These are phyloP conservation scores for Pteronura brasiliensis DNA, from an alignment of 2,113 vertebrate genomes.

Conservation along the genomic window DNA sequence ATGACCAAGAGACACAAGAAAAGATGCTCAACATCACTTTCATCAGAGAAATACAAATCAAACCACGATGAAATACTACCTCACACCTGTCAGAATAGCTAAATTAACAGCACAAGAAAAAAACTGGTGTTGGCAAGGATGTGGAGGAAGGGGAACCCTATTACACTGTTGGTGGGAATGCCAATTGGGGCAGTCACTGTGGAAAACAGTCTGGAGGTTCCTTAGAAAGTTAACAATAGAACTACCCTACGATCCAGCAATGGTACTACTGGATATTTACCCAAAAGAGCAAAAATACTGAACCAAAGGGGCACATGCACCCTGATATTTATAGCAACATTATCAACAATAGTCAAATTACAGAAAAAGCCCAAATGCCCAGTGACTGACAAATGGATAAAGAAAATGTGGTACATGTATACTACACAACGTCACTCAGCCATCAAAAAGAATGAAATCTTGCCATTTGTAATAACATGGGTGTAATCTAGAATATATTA, in stretches of 20 bases:
- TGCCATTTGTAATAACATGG: background rate
- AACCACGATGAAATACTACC: background rate
- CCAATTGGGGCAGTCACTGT: background rate
- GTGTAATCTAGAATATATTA: background rate
- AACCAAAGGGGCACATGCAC: background rate
- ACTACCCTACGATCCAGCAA: background rate
- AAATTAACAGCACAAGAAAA: background rate
- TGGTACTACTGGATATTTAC: background rate
- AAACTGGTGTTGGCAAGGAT: background rate
- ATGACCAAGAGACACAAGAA: background rate
- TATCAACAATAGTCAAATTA: background rate
- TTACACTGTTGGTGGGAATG: background rate
- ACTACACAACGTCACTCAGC: background rate
- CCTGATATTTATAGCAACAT: background rate
- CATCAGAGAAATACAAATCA: background rate
- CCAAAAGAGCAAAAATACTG: background rate
- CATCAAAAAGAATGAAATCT: background rate
- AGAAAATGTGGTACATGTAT: background rate
- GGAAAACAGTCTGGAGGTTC: background rate
- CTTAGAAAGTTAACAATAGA: background rate
- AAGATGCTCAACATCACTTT: background rate
- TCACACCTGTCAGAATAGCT: background rate
- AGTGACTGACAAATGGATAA: background rate
- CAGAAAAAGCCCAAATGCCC: background rate
- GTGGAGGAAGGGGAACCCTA: background rate